These are phyloP conservation scores for Todus mexicanus DNA, from an alignment of 2,797 vertebrate species.

Conservation along the genomic window DNA sequence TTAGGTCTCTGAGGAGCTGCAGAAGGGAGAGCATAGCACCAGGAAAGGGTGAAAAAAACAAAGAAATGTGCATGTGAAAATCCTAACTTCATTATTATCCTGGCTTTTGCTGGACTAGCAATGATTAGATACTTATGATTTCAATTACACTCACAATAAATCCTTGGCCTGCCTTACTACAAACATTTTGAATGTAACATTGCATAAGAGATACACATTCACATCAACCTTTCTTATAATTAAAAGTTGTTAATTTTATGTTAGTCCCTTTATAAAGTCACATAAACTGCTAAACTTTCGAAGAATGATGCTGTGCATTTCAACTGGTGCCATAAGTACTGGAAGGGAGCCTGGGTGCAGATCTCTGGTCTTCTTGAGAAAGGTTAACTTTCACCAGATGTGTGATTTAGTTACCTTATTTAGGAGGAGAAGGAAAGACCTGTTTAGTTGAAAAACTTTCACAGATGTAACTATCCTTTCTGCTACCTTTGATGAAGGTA, in stretches of 20 bases:
- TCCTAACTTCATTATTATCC: not conserved
- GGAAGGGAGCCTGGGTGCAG: not conserved
- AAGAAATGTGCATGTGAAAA: not conserved
- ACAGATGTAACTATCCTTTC: not conserved
- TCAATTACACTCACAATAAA: not conserved
- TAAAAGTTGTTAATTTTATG: not conserved
- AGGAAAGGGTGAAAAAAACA: not conserved
- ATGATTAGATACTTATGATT: not conserved
- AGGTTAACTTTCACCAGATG: rapidly evolving
- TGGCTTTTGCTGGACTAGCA: not conserved
- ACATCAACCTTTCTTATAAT: not conserved
- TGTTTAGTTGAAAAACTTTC: not conserved
- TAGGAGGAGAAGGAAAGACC: not conserved
- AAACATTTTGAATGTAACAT: not conserved
- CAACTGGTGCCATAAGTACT: not conserved
- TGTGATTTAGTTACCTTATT: not conserved
- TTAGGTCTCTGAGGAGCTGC: no score
- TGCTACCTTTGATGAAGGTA: not conserved
- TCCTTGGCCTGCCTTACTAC: not conserved
- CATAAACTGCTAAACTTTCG: not conserved
- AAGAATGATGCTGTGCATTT: not conserved
- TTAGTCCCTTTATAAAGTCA: not conserved
- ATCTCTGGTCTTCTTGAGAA: not conserved
- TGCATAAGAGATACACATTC: not conserved
- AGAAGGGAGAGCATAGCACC: not conserved